Evolutionary conservation across 2,888 invertebrate genomes (phyloP).

Genomic region (Drosophila paranaensis): DNA sequence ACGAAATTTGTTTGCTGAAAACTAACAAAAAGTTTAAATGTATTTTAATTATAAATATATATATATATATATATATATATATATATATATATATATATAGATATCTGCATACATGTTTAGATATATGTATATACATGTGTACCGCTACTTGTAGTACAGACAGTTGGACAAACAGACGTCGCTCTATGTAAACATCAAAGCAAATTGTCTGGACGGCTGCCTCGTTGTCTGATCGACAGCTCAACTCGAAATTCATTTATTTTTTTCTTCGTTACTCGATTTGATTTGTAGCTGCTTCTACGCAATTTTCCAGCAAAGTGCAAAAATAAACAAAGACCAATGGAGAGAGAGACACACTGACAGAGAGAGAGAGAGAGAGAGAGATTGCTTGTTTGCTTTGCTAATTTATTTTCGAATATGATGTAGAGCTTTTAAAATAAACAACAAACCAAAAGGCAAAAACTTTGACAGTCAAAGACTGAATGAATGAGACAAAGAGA

Average conservation of each 20-base stretch:
- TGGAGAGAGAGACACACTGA: conserved; percentile 8
- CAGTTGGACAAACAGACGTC: conserved; percentile 40
- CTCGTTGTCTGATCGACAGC: conserved; percentile 59
- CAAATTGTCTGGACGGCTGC: conserved; percentile 51
- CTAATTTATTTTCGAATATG: conserved; percentile 78
- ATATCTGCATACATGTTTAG: not conserved
- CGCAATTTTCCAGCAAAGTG: conserved; percentile 70
- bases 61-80: not conserved
- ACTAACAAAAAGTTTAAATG: conserved; percentile 37
- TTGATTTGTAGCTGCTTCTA: conserved; percentile 53
- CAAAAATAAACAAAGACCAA: conserved; percentile 67
- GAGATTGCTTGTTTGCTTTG: conserved; percentile 59
- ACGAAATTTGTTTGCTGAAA: conserved; percentile 56
- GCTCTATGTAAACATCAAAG: conserved; percentile 68
- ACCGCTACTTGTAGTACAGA: conserved; percentile 25
- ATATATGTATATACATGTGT: not conserved
- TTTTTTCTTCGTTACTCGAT: conserved; percentile 40
- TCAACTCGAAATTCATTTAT: conserved; percentile 35
- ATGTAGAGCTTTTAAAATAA: conserved; percentile 79
- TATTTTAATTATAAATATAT: conserved; percentile 9
- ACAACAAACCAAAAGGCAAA: conserved; percentile 46
- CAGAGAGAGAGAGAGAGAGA: conserved; percentile 3
- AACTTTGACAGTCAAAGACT: conserved; percentile 38
- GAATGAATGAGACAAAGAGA: conserved; percentile 9
- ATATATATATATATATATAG: not conserved